Conservation (phyloP, 1,140 invertebrate genomes). For the Sycobia sp. region DNA sequence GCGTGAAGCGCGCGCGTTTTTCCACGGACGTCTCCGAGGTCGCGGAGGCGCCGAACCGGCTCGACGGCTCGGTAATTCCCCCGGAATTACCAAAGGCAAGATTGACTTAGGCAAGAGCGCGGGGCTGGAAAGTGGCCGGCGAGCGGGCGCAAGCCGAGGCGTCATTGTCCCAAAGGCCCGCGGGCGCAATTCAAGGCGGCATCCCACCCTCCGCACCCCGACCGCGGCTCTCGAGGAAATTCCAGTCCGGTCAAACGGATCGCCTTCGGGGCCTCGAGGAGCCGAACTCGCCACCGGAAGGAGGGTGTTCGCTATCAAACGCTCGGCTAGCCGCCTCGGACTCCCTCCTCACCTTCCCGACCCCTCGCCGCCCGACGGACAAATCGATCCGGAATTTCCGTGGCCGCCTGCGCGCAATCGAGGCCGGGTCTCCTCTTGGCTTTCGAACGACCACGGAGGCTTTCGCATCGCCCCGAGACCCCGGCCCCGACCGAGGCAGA, state of each 20-base stretch:
- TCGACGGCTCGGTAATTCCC: constrained; percentile 4
- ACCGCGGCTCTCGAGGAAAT: constrained; percentile 36
- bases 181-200: constrained; percentile 23
- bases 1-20: no score
- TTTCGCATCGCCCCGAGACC: constrained; percentile 30
- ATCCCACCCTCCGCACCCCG: not conserved
- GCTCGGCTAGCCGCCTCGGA: constrained; percentile 40
- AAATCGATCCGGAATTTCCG: constrained; percentile 54
- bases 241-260: constrained; percentile 43
- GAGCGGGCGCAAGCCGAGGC: not conserved
- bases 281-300: constrained; percentile 35
- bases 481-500: constrained; percentile 26
- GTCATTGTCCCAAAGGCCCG: constrained; percentile 29
- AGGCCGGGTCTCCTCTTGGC: constrained; percentile 16
- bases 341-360: no score
- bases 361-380: constrained; percentile 38
- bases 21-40: not conserved
- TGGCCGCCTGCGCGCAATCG: constrained; percentile 47
- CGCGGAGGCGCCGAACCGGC: not conserved
- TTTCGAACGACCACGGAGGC: no score
- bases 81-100: constrained; percentile 18
- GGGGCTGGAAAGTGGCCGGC: constrained; percentile 18
- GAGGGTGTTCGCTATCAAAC: constrained; percentile 54
- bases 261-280: constrained; percentile 45
- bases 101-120: constrained; percentile 22